These are phyloP conservation scores for Podarcis cretensis DNA, from an alignment of 2,113 vertebrate species.

Conservation along the genomic window DNA sequence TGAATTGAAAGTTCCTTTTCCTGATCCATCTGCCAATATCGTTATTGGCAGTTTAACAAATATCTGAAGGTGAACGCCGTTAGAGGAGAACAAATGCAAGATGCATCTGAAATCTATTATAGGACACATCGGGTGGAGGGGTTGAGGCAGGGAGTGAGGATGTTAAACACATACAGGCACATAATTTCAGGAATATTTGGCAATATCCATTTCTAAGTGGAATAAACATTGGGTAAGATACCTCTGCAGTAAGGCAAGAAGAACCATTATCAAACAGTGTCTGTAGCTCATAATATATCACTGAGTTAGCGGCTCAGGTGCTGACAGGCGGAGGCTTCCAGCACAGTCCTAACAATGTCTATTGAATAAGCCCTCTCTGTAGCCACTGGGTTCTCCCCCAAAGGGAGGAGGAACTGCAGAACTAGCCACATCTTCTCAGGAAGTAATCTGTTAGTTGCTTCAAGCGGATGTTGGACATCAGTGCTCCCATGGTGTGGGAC, in stretches of 20 bases:
- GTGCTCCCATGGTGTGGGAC: too few species aligned
- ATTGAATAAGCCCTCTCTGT: too few species aligned
- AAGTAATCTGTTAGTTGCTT: too few species aligned
- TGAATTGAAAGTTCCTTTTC: constrained; percentile 14
- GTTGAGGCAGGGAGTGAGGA: not conserved
- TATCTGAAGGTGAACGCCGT: constrained; percentile 40
- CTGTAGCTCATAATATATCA: too few species aligned
- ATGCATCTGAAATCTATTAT: constrained; percentile 26
- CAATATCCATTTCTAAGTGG: not conserved
- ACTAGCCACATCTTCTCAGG: too few species aligned
- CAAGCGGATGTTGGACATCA: too few species aligned
- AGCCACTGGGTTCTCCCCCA: not conserved
- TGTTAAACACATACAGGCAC: constrained; percentile 18
- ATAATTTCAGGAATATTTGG: not conserved
- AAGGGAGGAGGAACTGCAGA: not conserved
- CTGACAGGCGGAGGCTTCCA: not conserved
- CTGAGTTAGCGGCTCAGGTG: not conserved
- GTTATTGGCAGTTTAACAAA: constrained; percentile 35
- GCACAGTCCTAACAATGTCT: too few species aligned
- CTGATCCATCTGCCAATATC: constrained; percentile 20
- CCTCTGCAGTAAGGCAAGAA: fast-evolving
- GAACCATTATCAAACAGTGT: not conserved
- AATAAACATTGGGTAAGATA: not conserved
- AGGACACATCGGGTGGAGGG: not conserved
- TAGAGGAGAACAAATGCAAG: constrained; percentile 4